Base-by-base conservation (phyloP, 2,888 invertebrate species). In the Eupeodes luniger region DNA sequence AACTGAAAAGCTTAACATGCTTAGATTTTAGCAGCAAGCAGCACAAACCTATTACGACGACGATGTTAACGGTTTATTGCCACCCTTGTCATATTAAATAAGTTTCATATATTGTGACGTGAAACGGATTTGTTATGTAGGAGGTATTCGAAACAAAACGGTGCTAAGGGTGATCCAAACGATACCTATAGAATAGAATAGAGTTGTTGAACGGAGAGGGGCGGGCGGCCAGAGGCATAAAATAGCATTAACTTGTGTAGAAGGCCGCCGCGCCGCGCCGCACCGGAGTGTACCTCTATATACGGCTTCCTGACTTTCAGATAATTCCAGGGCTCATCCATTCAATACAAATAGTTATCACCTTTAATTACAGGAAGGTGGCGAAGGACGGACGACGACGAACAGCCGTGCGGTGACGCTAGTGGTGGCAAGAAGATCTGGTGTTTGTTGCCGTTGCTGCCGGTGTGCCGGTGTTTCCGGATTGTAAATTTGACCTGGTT, bases 71-170 rank as follows among this genome's bases (percentile, higher is more conserved):
- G 59, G 74, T 77, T 81, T 85, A 81, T 85, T 72, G 67, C 81
- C 61, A 74, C 69, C 69, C 72, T 76, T 81, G 85, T 81, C 81
- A 69, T 74, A 86, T 81, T 78, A 86, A 86, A 69, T 79, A 75
- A 78, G 74, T 86, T 81, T 81, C 78, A 85, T 79, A 78, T 40
- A 40, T 40, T 40, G 40, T 81, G 77, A 78, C 74, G 51, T 57
- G 64, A 51, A 81, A 64, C 74, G 85, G 85, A 81, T 86, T 81
- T 86, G 78, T 75, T 77, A 14, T 14, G 34, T 14, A 59, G 19
- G 59, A 36, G 19, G 59, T 85, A 53, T 81, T 85, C 62, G 59
- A 36, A 57, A 44, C 44, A n/a, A 49, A 53, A 55, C 69, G 55
- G n/a, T 67, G 67, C 34, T 51, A 16, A 55, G 40, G 55, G 27